Evolutionary conservation across 2,888 invertebrate species (phyloP), one percentile per base, ranked within the genome.

Genomic region (Quadroppia sp.): DNA sequence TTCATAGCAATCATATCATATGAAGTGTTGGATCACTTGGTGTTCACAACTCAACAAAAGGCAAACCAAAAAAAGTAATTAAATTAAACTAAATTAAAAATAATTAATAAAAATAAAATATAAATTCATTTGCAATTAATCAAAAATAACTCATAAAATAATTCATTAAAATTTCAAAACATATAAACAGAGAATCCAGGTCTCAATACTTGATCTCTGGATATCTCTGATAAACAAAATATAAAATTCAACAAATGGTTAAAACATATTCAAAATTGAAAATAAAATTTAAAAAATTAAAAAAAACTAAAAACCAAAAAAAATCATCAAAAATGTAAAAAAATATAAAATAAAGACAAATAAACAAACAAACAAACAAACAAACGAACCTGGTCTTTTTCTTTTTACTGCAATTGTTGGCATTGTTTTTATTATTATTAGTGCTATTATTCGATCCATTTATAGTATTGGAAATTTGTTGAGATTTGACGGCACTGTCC

Each of bases 331-430:
- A 32, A 61, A 17, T 40, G 1, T 11, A 40, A 23, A 11, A 40
- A 40, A 67, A 23, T 23, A 11, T 67, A 23, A 40, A 45, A 42
- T 13, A 42, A 42, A 67, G 42, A 67, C 20, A 36, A 67, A 67
- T 25, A 56, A 23, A 56, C 9, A 3, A 4, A 59, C 7, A 30
- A 59, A 30, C 9, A 59, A 7, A 15, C 28, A 59, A 13, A 32
- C 20, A 32, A 59, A 59, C 59, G 15, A 59, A 69, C 69, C 69
- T 69, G 45, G 69, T 69, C 45, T 69, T 69, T 13, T 69, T 69
- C 69, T 69, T 69, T 42, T 69, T 69, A 25, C 25, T 69, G 13
- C 0, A 15, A 45, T 28, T 69, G 13, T n/a, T 32, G 36, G 15
- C 13, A 36, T 23, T 64, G 15, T n/a, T 64, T 32, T 30, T 59